phyloP scores from a whole-genome alignment of 2,113 vertebrate species.

The Tor tambroides region DNA sequence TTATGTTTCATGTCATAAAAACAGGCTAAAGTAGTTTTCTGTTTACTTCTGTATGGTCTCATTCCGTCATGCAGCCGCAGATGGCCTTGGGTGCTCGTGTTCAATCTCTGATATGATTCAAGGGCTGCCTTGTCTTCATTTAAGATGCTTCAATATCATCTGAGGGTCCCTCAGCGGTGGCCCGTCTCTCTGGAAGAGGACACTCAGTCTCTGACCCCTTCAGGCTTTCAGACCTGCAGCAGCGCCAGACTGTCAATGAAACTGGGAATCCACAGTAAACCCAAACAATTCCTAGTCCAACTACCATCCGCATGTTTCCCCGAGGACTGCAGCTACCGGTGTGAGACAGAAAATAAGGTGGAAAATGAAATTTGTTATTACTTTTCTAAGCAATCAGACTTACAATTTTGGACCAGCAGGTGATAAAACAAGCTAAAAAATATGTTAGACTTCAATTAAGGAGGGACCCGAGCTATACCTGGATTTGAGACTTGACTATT shows the following conservation, averaged over 20 bases:
- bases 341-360: background rate
- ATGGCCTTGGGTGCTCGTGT: background rate
- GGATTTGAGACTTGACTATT: background rate
- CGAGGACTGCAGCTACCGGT: background rate
- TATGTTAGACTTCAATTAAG: background rate
- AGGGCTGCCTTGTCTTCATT: background rate
- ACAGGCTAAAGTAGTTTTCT: background rate
- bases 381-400: background rate
- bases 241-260: background rate
- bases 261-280: background rate
- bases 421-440: background rate
- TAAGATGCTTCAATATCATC: constrained; percentile 15
- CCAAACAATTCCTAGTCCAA: background rate
- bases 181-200: background rate
- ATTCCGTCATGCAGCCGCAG: background rate
- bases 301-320: background rate
- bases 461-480: background rate
- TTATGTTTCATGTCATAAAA: background rate
- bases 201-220: background rate
- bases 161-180: background rate
- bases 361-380: background rate
- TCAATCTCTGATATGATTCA: constrained; percentile 3
- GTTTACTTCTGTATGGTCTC: background rate
- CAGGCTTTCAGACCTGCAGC: background rate
- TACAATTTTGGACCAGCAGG: background rate